Percentiles rank a stretch among this genome's conserved stretches.
These are phyloP conservation scores for Stenichneumon culpator DNA, from an alignment of 2,888 invertebrate species.

Conservation along the genomic window DNA sequence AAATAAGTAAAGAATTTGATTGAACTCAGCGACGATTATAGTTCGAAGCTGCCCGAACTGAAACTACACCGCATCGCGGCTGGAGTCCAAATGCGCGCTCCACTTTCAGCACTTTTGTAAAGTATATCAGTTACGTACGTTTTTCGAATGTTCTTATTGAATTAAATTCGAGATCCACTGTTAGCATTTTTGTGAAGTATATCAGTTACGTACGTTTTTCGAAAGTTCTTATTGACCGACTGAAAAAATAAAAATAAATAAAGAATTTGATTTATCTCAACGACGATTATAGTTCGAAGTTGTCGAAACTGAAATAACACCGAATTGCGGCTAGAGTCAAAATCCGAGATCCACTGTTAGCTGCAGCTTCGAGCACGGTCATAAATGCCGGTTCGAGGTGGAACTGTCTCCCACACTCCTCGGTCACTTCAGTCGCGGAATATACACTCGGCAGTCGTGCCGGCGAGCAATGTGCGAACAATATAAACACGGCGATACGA, in stretches of 20 bases:
- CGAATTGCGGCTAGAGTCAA: background rate
- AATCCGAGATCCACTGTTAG: background rate
- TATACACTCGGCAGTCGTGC: background rate
- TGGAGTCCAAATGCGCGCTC: background rate
- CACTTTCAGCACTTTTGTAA: background rate
- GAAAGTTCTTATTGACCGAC: background rate
- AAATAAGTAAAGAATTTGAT: background rate
- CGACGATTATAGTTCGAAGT: background rate
- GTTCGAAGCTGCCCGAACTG: background rate
- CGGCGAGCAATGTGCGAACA: background rate
- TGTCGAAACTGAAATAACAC: background rate
- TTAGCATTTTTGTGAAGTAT: background rate
- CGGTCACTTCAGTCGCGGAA: background rate
- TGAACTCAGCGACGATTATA: background rate
- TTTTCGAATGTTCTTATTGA: background rate
- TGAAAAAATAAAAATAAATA: background rate
- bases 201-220: background rate
- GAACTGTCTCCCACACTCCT: background rate
- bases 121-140: background rate
- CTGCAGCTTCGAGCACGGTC: background rate
- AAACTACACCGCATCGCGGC: background rate
- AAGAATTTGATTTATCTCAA: background rate
- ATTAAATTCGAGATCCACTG: no score
- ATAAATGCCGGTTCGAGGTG: background rate
- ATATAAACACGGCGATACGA: constrained; percentile 68